Evolutionary conservation across 2,113 vertebrate species (phyloP).

Genomic region (Dolichallabes microphthalmus): DNA sequence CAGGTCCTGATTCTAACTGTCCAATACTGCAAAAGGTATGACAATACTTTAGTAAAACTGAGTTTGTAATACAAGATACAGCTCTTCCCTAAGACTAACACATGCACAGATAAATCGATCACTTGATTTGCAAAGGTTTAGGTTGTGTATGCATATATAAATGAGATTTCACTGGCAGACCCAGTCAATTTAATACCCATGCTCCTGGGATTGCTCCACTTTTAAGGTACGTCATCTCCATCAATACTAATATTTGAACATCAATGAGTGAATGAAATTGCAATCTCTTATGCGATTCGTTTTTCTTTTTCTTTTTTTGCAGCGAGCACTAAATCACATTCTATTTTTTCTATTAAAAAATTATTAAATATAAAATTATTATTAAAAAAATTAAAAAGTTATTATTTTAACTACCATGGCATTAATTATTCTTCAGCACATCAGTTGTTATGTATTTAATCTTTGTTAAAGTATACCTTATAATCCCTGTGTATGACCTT

Average conservation of each 20-base stretch:
- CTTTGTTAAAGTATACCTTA: background rate
- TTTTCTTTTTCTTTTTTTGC: background rate
- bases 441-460: background rate
- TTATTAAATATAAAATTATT: too few relatives aligned
- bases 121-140: slow-evolving; percentile 23
- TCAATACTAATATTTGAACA: slow-evolving; percentile 32
- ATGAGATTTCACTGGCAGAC: slow-evolving; percentile 26
- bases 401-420: background rate
- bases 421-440: background rate
- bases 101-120: slow-evolving; percentile 34
- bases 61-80: background rate
- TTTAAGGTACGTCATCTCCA: slow-evolving; percentile 18
- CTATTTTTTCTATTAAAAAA: too few relatives aligned
- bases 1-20: slow-evolving; percentile 47
- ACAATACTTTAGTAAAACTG: slow-evolving; percentile 43
- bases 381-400: too few relatives aligned
- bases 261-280: background rate
- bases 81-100: background rate
- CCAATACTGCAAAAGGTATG: slow-evolving; percentile 46
- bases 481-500: background rate
- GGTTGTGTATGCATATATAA: slow-evolving; percentile 41
- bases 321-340: background rate
- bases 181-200: slow-evolving; percentile 15
- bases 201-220: slow-evolving; percentile 19
- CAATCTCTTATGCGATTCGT: background rate